phyloP scores from a whole-genome alignment of 2,888 invertebrate species.

The Conchocele bisecta region DNA sequence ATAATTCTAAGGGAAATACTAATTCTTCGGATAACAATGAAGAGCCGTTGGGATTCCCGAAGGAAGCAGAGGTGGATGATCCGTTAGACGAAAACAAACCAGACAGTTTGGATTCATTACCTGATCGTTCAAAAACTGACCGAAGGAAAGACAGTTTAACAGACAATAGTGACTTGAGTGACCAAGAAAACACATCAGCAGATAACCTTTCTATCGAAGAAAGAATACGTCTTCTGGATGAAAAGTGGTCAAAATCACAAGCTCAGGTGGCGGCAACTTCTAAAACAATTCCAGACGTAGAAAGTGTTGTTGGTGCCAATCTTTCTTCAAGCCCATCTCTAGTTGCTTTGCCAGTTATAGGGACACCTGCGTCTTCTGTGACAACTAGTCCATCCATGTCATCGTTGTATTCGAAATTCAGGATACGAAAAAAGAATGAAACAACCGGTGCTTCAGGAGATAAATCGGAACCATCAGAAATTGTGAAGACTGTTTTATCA shows the following conservation, averaged over 20 bases:
- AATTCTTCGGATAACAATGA: slow-evolving; percentile 53
- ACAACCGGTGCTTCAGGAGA: slow-evolving; percentile 51
- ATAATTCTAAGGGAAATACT: slow-evolving; percentile 56
- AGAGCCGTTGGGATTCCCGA: slow-evolving; percentile 52
- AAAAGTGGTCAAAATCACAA: slow-evolving; percentile 87
- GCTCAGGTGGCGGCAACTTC: slow-evolving; percentile 52
- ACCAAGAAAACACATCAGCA: slow-evolving; percentile 47
- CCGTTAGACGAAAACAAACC: slow-evolving; percentile 42
- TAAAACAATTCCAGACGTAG: slow-evolving; percentile 54
- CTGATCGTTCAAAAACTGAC: slow-evolving; percentile 42
- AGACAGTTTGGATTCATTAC: slow-evolving; percentile 53
- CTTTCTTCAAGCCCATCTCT: slow-evolving; percentile 8
- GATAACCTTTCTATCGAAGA: slow-evolving; percentile 90
- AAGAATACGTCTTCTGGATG: slow-evolving; percentile 94
- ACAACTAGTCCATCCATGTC: slow-evolving; percentile 54
- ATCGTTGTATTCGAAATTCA: slow-evolving; percentile 78
- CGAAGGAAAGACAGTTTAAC: slow-evolving; percentile 61
- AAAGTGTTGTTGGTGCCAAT: slow-evolving; percentile 42
- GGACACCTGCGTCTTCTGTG: slow-evolving; percentile 36
- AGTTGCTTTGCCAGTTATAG: neutral
- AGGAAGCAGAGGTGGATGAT: slow-evolving; percentile 42
- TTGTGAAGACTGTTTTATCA: slow-evolving; percentile 94
- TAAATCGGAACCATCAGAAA: slow-evolving; percentile 94
- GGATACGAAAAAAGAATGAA: slow-evolving; percentile 79
- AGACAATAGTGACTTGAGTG: slow-evolving; percentile 69